phyloP scores from a whole-genome alignment of 1,140 invertebrate species.

The Neodiprion lecontei region DNA sequence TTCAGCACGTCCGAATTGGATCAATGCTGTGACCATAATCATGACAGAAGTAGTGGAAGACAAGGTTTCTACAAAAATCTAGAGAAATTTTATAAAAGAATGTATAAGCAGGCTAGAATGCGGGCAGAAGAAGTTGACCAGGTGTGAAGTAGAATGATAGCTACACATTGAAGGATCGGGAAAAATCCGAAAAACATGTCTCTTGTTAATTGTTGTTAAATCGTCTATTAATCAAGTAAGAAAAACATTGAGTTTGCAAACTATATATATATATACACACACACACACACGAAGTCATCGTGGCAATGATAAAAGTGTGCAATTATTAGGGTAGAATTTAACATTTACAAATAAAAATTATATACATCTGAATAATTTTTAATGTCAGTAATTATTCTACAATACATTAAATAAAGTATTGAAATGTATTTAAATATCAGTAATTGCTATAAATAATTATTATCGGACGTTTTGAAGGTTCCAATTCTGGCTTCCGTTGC shows the following conservation, averaged over 20 bases:
- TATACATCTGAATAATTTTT: no score
- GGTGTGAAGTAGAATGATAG: not conserved
- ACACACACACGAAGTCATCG: no score
- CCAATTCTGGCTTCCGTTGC: no score
- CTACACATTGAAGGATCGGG: not conserved
- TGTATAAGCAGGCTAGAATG: conserved; percentile 52
- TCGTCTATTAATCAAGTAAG: conserved; percentile 2
- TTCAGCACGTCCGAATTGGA: conserved; percentile 25
- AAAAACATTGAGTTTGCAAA: not conserved
- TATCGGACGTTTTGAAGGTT: no score
- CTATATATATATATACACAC: no score
- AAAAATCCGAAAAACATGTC: not conserved
- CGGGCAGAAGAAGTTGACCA: conserved; percentile 36
- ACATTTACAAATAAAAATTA: no score
- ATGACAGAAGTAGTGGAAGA: conserved; percentile 19
- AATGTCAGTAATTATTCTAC: no score
- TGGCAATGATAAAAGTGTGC: no score
- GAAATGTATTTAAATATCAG: no score
- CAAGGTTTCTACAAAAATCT: conserved; percentile 49
- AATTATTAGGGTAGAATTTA: no score
- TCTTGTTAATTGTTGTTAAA: not conserved
- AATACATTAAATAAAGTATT: no score
- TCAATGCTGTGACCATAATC: conserved; percentile 18
- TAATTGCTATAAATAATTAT: no score
- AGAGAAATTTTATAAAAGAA: conserved; percentile 53